A percentile compares a stretch with the other conserved stretches of the same genome.
phyloP scores from a whole-genome alignment of 2,113 vertebrate species.

The Pangasianodon gigas region DNA sequence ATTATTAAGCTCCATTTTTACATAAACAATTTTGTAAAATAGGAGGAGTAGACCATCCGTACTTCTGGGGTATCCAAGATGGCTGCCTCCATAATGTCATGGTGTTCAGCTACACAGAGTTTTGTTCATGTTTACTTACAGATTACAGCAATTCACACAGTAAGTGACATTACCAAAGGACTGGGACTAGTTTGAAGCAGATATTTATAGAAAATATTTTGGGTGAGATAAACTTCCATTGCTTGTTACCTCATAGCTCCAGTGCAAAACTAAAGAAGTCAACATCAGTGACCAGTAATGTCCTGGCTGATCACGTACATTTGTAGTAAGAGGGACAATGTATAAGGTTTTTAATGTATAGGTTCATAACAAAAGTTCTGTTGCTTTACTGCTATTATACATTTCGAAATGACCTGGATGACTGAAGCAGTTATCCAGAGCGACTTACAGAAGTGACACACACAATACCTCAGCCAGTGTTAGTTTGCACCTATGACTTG shows the following conservation, averaged over 20 bases:
- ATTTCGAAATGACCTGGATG: background rate
- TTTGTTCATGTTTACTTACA: background rate
- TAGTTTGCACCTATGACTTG: conserved; percentile 47
- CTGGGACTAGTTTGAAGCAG: background rate
- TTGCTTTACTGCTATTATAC: background rate
- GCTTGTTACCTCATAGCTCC: background rate
- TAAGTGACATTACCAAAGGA: background rate
- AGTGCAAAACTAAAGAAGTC: background rate
- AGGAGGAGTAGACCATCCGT: background rate
- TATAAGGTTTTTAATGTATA: background rate
- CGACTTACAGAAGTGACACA: background rate
- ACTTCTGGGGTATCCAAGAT: background rate
- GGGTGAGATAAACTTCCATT: background rate
- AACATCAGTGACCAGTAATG: background rate
- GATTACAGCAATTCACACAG: background rate
- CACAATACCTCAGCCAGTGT: background rate
- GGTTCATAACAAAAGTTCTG: background rate
- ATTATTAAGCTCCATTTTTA: background rate
- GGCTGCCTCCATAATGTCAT: background rate
- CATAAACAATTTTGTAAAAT: background rate
- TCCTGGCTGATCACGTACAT: background rate
- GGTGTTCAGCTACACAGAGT: background rate
- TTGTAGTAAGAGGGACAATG: background rate
- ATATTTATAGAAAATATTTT: background rate
- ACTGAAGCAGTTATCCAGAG: background rate